A percentile compares a stretch with the other conserved stretches of the same genome.
Evolutionary conservation across 2,113 vertebrate species (phyloP).

Genomic region (Bostrychus sinensis): DNA sequence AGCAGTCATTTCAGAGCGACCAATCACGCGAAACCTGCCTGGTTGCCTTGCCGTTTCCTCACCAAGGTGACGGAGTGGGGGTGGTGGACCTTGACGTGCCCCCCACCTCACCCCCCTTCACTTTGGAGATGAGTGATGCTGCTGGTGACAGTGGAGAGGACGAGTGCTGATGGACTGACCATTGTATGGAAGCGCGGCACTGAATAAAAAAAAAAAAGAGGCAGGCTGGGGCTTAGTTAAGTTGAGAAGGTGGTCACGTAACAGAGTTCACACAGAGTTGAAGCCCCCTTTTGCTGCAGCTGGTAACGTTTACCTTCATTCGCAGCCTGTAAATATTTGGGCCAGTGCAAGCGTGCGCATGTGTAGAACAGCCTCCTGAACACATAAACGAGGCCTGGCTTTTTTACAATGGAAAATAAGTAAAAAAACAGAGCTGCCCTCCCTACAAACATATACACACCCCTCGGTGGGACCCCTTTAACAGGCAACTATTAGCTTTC

Average conservation of each 20-base stretch:
- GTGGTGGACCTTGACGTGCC: slow-evolving; percentile 45
- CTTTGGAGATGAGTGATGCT: slow-evolving; percentile 49
- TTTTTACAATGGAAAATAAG: slow-evolving; percentile 72
- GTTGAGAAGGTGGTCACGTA: slow-evolving; percentile 68
- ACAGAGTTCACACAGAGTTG: slow-evolving; percentile 78
- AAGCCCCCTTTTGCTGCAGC: slow-evolving; percentile 72
- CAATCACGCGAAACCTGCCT: slow-evolving; percentile 30
- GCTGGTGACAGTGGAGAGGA: slow-evolving; percentile 31
- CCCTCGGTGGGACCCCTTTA: slow-evolving; percentile 50
- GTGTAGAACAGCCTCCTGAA: slow-evolving; percentile 43
- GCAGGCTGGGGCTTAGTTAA: slow-evolving; percentile 54
- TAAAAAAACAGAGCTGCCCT: slow-evolving; percentile 47
- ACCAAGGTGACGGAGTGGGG: slow-evolving; percentile 41
- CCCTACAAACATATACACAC: slow-evolving; percentile 31
- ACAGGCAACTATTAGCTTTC: slow-evolving; percentile 61
- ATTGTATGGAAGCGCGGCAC: slow-evolving; percentile 21
- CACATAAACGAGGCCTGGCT: slow-evolving; percentile 52
- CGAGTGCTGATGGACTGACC: slow-evolving; percentile 1
- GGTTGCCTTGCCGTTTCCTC: slow-evolving; percentile 15
- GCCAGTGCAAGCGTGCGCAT: slow-evolving; percentile 16
- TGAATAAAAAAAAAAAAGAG: slow-evolving; percentile 19
- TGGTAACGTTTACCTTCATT: slow-evolving; percentile 77
- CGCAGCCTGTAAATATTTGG: slow-evolving; percentile 52
- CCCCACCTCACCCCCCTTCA: slow-evolving; percentile 20
- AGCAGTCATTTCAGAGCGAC: slow-evolving; percentile 33